These are phyloP conservation scores for Cygnus olor DNA, from an alignment of 2,797 vertebrate genomes.

Conservation along the genomic window DNA sequence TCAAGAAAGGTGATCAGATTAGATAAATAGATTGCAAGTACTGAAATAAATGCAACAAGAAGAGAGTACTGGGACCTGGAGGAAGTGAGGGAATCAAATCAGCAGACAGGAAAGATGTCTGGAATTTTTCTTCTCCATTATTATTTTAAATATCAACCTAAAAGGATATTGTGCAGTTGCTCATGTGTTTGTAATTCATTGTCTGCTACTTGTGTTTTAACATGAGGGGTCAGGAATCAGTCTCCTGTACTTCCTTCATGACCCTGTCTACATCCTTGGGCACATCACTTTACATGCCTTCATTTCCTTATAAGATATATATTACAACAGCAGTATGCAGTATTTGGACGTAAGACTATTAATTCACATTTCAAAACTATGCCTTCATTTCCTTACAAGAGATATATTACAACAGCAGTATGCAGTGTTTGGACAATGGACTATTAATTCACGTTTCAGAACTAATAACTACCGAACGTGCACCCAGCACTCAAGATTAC, in stretches of 20 bases:
- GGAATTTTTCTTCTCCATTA: conserved; percentile 51
- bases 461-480: not conserved
- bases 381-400: conserved; percentile 12
- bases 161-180: conserved; percentile 47
- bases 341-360: not conserved
- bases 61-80: not conserved
- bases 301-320: conserved; percentile 1
- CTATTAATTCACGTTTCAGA: conserved; percentile 10
- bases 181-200: conserved; percentile 53
- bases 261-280: conserved; percentile 37
- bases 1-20: not conserved
- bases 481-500: not conserved
- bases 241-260: conserved; percentile 45
- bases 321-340: not conserved
- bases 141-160: conserved; percentile 48
- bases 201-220: conserved; percentile 38
- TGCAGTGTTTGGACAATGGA: not conserved
- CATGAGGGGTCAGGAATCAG: conserved; percentile 33
- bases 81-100: conserved; percentile 6
- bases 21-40: not conserved
- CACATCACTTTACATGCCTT: conserved; percentile 7
- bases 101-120: conserved; percentile 3
- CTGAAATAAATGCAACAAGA: not conserved
- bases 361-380: not conserved
- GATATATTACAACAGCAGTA: not conserved